Conservation (phyloP, 2,113 vertebrate genomes). For the Channa maculata region DNA sequence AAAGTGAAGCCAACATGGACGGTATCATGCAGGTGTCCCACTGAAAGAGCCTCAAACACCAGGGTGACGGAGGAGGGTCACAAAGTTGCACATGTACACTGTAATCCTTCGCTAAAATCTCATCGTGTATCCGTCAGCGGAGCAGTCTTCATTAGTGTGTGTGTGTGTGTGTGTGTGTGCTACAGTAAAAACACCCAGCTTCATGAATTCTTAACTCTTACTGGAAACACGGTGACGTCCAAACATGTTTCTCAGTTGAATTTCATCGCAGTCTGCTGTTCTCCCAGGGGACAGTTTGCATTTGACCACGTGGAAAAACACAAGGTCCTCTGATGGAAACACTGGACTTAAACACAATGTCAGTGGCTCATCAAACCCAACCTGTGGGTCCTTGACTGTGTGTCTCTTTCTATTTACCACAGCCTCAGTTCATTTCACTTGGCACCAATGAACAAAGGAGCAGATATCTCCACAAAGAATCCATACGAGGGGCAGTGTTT, state of each 20-base stretch:
- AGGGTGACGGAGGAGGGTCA: no score
- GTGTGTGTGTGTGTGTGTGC: slow-evolving; percentile 41
- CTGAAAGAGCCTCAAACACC: background rate
- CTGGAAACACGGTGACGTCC: slow-evolving; percentile 75
- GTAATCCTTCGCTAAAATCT: no score
- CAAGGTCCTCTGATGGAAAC: slow-evolving; percentile 41
- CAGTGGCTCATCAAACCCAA: slow-evolving; percentile 33
- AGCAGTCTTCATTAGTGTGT: slow-evolving; percentile 1
- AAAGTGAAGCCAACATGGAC: no score
- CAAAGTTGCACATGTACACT: no score
- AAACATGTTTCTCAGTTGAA: slow-evolving; percentile 69
- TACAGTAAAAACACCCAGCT: slow-evolving; percentile 34
- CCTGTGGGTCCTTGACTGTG: slow-evolving; percentile 36
- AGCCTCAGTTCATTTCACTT: slow-evolving; percentile 72
- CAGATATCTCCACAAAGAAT: slow-evolving; percentile 68
- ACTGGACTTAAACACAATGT: slow-evolving; percentile 28
- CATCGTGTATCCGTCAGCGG: background rate
- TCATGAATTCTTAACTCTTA: slow-evolving; percentile 62
- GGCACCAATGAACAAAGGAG: slow-evolving; percentile 69
- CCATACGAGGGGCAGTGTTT: slow-evolving; percentile 73
- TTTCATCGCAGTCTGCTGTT: slow-evolving; percentile 56
- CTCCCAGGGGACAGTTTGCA: slow-evolving; percentile 36
- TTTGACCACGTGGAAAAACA: slow-evolving; percentile 53
- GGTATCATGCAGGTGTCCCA: slow-evolving; percentile 26
- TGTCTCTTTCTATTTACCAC: slow-evolving; percentile 37